A percentile compares a stretch with the other conserved stretches of the same genome.
Evolutionary conservation across 2,797 vertebrate genomes (phyloP).

Genomic region (Mastacembelus armatus): DNA sequence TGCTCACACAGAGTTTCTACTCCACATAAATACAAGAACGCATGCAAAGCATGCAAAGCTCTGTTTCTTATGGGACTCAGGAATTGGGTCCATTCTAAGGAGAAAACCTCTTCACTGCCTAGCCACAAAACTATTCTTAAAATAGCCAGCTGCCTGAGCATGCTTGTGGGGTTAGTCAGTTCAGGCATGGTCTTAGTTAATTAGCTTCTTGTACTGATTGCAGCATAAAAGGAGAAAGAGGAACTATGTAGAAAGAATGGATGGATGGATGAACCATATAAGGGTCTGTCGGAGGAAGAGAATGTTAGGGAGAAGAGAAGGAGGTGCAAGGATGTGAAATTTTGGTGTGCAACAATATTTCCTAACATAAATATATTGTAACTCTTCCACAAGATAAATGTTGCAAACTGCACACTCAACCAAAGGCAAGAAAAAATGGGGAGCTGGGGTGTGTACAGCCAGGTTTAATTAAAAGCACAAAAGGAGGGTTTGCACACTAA

Average conservation of each 20-base stretch:
- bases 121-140: slow-evolving; percentile 61
- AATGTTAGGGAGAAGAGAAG: slow-evolving; percentile 3
- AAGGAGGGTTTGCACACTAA: no score
- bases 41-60: slow-evolving; percentile 29
- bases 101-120: slow-evolving; percentile 24
- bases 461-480: no score
- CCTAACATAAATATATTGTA: no score
- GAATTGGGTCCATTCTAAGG: slow-evolving; percentile 29
- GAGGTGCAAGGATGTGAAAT: not conserved
- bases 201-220: slow-evolving; percentile 77
- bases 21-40: slow-evolving; percentile 40
- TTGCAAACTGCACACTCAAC: no score
- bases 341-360: no score
- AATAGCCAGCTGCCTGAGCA: slow-evolving; percentile 69
- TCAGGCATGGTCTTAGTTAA: slow-evolving; percentile 75
- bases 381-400: no score
- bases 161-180: slow-evolving; percentile 71
- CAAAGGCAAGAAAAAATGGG: no score
- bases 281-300: slow-evolving; percentile 12
- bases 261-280: not conserved
- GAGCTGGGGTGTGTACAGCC: no score
- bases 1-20: slow-evolving; percentile 42
- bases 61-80: slow-evolving; percentile 15
- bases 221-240: slow-evolving; percentile 42
- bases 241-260: slow-evolving; percentile 18